Base-by-base conservation (phyloP, 2,113 vertebrate genomes). In the Channa maculata region DNA sequence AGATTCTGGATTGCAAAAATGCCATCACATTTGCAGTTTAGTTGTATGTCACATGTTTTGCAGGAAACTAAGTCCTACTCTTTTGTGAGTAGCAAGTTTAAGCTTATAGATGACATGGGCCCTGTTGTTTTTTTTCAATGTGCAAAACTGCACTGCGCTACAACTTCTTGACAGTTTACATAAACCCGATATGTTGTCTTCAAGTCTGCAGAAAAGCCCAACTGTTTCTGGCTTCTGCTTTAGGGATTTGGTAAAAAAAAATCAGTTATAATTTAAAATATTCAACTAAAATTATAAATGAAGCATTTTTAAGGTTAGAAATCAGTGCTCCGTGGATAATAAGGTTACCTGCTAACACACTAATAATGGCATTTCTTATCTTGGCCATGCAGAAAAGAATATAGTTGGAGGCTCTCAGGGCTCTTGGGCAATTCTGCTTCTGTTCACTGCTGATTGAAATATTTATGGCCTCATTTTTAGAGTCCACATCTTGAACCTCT, bases 401-500 rank as follows among this genome's bases (percentile, higher is more conserved):
- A 54, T 6, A 57, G 34, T 51, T 5, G 7, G 65, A 60, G 2
- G 5, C 37, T 37, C n/a, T 46, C n/a, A 11, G 55, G 63, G 65
- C 2, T 75, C 50, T 14, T 24, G 38, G 8, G 41, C 44, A 33
- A 36, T 64, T 54, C 5, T 61, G 50, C 53, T 73, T 71, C 64
- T 44, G 33, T 63, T 71, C 48, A 46, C 39, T 60, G 24, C 51
- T 80, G 39, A 74, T 44, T 81, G 10, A 80, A 77, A 71, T 63
- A 72, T 76, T 70, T 66, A 58, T 84, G 58, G 53, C 44, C 39
- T 24, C 11, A 43, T 84, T 82, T 62, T 3, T 89, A 98, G 96
- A 96, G 94, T 82, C 97, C 96, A 0, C 94, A 94, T 73, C 92
- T 98, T 88, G 97, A 98, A 85, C 97, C 97, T 0, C 92, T 97